Base-by-base conservation (phyloP, 1,140 invertebrate genomes). In the Drosophila obscura region DNA sequence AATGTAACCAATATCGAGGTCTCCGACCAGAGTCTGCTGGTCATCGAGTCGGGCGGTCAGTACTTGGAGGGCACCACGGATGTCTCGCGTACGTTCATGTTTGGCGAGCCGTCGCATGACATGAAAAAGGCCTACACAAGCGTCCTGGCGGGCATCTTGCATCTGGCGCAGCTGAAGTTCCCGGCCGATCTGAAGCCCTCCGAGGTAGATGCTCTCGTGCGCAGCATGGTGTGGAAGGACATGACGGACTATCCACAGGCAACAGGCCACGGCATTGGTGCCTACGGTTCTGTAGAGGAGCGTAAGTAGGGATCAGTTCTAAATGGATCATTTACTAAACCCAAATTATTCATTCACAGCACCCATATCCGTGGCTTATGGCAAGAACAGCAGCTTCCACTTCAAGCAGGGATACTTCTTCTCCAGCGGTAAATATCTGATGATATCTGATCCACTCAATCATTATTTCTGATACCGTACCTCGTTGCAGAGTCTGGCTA, bases 21-120 rank as follows among this genome's bases (percentile, higher is more conserved):
- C 5, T 94, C 94, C 15, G 94, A 93, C 28, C 94, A 95, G 66
- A 95, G 94, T 35, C 94, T 95, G 0, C 77, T 96, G 26, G 93
- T 96, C 2, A 93, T 96, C 46, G 95, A 95, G 73, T 96, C 95
- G 0, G 95, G 95, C 15, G 95, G 95, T 31, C 95, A 96, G 89
- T 96, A 96, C 90, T 92, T 94, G 66, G 97, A 98, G 93, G 98
- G 98, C 41, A 99, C 98, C 1, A 99, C 98, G 0, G 97, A 98
- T 87, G 95, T 99, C 0, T 98, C 98, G 0, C 93, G 98, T 63
- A 99, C 98, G 0, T 92, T 99, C 6, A 97, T 98, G 92, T 97
- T 96, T 87, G 97, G 97, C 1, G 93, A 92, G 13, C 97, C 97
- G 1, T 95, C 95, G 0, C 89, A 93, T 0, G 94, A 96, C 49